These are phyloP conservation scores for Apotomis capreana DNA, from an alignment of 2,888 invertebrate species.

Conservation along the genomic window DNA sequence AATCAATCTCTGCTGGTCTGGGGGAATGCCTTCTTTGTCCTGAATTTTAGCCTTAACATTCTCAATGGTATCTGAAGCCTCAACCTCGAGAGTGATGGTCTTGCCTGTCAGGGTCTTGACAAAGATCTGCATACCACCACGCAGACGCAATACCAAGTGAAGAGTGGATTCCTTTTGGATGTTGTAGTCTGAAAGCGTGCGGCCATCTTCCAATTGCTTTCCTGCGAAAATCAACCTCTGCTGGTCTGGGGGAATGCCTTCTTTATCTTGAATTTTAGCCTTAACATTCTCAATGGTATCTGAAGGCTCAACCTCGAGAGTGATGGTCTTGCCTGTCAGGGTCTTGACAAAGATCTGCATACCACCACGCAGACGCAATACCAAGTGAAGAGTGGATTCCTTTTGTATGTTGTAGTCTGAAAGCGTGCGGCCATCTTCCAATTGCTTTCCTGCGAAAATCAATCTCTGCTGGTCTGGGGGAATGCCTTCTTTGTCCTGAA, in stretches of 20 bases:
- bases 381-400: conserved; percentile 52
- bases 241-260: conserved; percentile 52
- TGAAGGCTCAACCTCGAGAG: conserved; percentile 50
- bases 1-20: conserved; percentile 49
- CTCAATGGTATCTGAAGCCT: conserved; percentile 49
- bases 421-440: conserved; percentile 53
- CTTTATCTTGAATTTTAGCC: conserved; percentile 52
- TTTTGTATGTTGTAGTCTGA: conserved; percentile 55
- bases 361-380: conserved; percentile 51
- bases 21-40: conserved; percentile 50
- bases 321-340: conserved; percentile 51
- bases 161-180: conserved; percentile 52
- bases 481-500: conserved; percentile 54
- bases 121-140: conserved; percentile 52
- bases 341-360: conserved; percentile 53
- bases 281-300: conserved; percentile 53
- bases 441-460: conserved; percentile 53
- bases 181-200: conserved; percentile 51
- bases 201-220: conserved; percentile 51
- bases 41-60: conserved; percentile 50
- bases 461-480: conserved; percentile 53
- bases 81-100: conserved; percentile 50
- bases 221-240: conserved; percentile 51
- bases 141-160: conserved; percentile 47
- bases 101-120: conserved; percentile 51